Conservation (phyloP, 2,113 vertebrate genomes). For the Rynchops niger region DNA sequence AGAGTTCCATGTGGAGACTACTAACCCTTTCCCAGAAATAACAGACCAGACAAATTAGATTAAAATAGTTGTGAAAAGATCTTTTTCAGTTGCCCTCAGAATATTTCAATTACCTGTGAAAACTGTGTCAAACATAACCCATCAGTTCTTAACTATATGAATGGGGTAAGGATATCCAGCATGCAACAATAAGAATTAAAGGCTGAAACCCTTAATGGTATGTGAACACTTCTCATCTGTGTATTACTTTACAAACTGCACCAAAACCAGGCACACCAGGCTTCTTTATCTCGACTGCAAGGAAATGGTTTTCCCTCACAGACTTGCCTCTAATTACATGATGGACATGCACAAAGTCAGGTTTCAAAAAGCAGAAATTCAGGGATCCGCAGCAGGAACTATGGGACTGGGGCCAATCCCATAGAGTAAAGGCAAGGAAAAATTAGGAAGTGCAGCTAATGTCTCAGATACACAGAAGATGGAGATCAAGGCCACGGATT, state of each 20-base stretch:
- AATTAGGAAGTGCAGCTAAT: background rate
- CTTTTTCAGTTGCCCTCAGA: background rate
- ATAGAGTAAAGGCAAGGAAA: background rate
- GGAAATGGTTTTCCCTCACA: background rate
- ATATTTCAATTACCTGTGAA: background rate
- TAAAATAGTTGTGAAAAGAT: background rate
- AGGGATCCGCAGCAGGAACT: background rate
- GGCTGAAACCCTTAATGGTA: background rate
- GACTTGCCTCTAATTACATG: background rate
- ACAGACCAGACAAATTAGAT: background rate
- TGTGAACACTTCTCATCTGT: background rate
- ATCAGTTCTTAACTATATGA: background rate
- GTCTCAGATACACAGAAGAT: background rate
- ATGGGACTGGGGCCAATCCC: background rate
- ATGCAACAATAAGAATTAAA: background rate
- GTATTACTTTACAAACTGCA: background rate
- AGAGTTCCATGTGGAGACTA: background rate
- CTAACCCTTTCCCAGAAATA: background rate
- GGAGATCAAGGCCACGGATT: background rate
- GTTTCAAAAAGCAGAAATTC: background rate
- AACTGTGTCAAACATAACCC: background rate
- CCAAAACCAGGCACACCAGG: background rate
- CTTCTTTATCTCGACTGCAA: background rate
- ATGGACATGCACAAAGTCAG: background rate
- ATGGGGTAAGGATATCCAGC: background rate